Percentiles rank a stretch among this genome's conserved stretches.
Evolutionary conservation across 2,113 vertebrate genomes (phyloP).

Genomic region (Malurus melanocephalus): DNA sequence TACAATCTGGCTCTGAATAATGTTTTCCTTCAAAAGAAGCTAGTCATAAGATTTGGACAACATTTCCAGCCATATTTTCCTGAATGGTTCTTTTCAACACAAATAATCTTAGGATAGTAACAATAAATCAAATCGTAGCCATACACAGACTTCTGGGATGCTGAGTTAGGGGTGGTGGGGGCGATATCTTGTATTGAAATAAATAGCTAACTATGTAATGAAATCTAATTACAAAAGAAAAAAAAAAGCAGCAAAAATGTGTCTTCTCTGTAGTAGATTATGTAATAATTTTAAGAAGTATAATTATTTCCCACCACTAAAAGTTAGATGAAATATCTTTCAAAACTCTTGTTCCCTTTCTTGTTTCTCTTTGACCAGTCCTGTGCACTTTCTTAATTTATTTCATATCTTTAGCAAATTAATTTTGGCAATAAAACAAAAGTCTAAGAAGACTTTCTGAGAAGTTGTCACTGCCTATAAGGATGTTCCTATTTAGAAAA

Average conservation of each 20-base stretch:
- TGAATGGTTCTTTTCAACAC: background rate
- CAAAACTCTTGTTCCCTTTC: fast-evolving
- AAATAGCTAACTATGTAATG: background rate
- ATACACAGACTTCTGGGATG: background rate
- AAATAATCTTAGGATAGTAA: background rate
- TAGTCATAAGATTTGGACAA: background rate
- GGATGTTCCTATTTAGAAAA: background rate
- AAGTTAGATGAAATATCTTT: background rate
- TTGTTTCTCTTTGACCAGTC: background rate
- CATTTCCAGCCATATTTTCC: background rate
- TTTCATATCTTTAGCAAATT: background rate
- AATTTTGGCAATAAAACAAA: background rate
- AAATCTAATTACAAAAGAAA: background rate
- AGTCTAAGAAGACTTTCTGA: background rate
- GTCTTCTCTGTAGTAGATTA: background rate
- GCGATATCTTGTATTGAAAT: background rate
- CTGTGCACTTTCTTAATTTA: background rate
- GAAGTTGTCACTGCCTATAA: background rate
- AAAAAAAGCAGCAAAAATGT: background rate
- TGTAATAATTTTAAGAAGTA: background rate
- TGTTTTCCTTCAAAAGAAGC: background rate
- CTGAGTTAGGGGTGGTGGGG: background rate
- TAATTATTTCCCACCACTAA: background rate
- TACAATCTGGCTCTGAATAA: background rate
- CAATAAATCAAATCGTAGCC: background rate